These are phyloP conservation scores for Erythrolamprus reginae DNA, from an alignment of 2,113 vertebrate genomes.

Conservation along the genomic window DNA sequence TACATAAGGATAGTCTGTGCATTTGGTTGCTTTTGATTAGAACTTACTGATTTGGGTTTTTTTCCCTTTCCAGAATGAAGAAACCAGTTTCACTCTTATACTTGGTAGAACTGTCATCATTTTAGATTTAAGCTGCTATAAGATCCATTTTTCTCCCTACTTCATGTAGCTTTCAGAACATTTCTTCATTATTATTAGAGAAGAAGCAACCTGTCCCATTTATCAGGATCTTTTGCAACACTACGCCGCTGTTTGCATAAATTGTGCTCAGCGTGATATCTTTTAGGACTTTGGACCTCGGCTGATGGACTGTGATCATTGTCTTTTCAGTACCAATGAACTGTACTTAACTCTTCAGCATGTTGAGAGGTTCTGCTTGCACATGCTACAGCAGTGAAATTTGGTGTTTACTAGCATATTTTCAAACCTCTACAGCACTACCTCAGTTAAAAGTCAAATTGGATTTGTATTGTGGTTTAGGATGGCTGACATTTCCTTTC, in stretches of 20 bases:
- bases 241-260: slow-evolving; percentile 52
- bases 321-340: slow-evolving; percentile 55
- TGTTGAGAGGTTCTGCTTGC: slow-evolving; percentile 53
- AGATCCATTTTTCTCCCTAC: slow-evolving; percentile 37
- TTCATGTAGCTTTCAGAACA: slow-evolving; percentile 42
- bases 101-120: slow-evolving; percentile 43
- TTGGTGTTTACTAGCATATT: slow-evolving; percentile 65
- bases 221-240: slow-evolving; percentile 39
- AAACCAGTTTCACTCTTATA: slow-evolving; percentile 41
- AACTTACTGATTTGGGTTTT: slow-evolving; percentile 33
- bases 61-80: slow-evolving; percentile 72
- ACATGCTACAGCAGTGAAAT: slow-evolving; percentile 59
- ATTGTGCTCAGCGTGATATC: slow-evolving; percentile 39
- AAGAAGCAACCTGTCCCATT: slow-evolving; percentile 52
- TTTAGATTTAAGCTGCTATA: slow-evolving; percentile 65
- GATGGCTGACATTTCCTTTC: slow-evolving; percentile 70
- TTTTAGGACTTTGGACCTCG: slow-evolving; percentile 37
- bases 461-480: slow-evolving; percentile 68
- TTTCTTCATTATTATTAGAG: slow-evolving; percentile 47
- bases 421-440: slow-evolving; percentile 80
- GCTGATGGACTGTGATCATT: slow-evolving; percentile 50
- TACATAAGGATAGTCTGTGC: background rate
- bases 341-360: slow-evolving; percentile 56
- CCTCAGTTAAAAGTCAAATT: slow-evolving; percentile 84
- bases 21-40: background rate